Base-by-base conservation (phyloP, 2,797 vertebrate genomes). In the Bradypus variegatus region DNA sequence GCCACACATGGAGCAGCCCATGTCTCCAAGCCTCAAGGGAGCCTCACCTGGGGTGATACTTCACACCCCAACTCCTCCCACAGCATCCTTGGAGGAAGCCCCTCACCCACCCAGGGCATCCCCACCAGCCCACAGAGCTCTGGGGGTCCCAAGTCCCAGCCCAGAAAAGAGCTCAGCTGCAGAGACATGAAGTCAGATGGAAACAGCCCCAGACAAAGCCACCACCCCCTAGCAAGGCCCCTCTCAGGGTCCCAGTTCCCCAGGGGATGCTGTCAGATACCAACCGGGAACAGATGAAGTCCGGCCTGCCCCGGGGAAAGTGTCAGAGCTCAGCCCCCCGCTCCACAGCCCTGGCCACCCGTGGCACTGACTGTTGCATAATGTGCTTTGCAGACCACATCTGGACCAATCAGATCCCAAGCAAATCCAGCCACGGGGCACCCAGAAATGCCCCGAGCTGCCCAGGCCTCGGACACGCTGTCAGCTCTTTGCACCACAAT, bases 341-440 rank as follows among this genome's bases (percentile, higher is more conserved):
- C 72, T 25, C 79, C 64, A 31, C 50, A 10, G 0, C 14, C 21
- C 11, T 1, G 2, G 50, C 33, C 1, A 0, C 25, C 19, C 21
- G 1, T 50, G 50, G 73, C 3, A 6, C 25, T 9, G 33, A 9
- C 1, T 8, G 50, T 50, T 50, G 50, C 50, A 12, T 60, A 31
- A 19, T 1, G 0, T 0, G 1, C 0, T 2, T 2, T 60, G n/a
- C 55, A 14, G 21, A 13, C 29, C 25, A 16, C 12, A 8, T 10
- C 53, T 18, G 27, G 33, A 29, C n/a, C 48, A 38, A 16, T 31
- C 82, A 29, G 10, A 15, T 25, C 36, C 38, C 25, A 48, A 38
- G 58, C 64, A 55, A 41, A 31, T 16, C 12, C 62, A 5, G 31
- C 14, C 73, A 9, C 2, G 27, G 67, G 36, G 69, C 19, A 6